Evolutionary conservation across 2,888 invertebrate genomes (phyloP), one percentile per base, ranked within the genome.

Genomic region (Gymnocheta viridis): DNA sequence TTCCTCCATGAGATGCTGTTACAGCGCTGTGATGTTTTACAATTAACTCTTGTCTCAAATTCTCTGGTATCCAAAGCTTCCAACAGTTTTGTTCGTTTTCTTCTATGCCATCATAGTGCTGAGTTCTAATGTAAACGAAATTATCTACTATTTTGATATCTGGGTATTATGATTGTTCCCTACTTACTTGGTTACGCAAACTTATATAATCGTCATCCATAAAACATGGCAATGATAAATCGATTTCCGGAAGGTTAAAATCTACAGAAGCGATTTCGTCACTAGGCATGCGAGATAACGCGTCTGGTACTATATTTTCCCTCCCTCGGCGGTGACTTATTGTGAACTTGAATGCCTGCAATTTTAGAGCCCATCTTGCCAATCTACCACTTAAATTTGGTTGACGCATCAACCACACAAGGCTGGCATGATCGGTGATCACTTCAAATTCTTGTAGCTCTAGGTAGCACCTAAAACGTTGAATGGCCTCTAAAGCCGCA

Each of bases 401-500:
- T 12, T 66, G 47, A 12, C 66, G 17, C 47, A 66, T 66, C 17
- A 66, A 19, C 66, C 66, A 66, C n/a, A 67, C 19, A 0, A 51
- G 64, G 2, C 64, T 64, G 1, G 60, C 10, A 38, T 66, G 47
- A 17, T 66, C 66, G 0, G 66, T 66, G 1, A 66, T 22, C 6
- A 66, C 66, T 19, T 66, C 47, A 7, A 66, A 64, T 17, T 58
- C 56, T 32, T 58, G 56, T 3, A 58, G 56, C 19, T 58, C 56
- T 12, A 58, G 4, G 12, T 58, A 58, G 12, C 56, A 58, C 10
- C 56, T 10, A 2, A 58, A 58, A 4, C 44, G 38, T 4, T 66
- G 32, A 4, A 66, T 49, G 0, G 47, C 49, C 29, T 66, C 47
- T 7, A 49, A 0, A 2, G 49, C 49, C 0, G 29, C 66, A 1